Evolutionary conservation across 2,888 invertebrate genomes (phyloP), one percentile per base, ranked within the genome.

Genomic region (Lacanobia wlatinum): DNA sequence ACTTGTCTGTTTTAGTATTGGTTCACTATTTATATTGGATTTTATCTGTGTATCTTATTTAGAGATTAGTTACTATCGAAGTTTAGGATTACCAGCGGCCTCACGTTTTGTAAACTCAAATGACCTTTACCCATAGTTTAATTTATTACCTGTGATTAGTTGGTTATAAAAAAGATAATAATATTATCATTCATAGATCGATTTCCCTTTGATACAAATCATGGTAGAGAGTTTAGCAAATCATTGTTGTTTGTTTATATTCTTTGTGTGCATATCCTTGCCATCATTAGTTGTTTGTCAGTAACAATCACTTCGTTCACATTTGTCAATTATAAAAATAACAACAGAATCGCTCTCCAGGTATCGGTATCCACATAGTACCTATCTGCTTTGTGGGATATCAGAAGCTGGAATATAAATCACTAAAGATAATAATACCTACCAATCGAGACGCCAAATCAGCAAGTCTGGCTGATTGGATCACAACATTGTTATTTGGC

Each of bases 1-100:
- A 78, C 82, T 78, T 78, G 82, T 14, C 7, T 28, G 6, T 14
- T 55, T 28, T 0, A 38, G 16, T 34, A 28, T 59, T 50, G 7
- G 28, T 28, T 6, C 23, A 40, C 16, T 75, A 75, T 70, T 63
- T 80, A 78, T 75, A 81, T 52, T 53, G 55, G 0, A 2, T 52
- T 12, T 55, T 62, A 81, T 70, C 81, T 46, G 21, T 40, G 2
- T 64, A 61, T 53, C 38, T n/a, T 43, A 46, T 8, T 40, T 12
- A 34, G 3, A 14, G 68, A 79, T 77, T 60, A 79, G 21, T 55
- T n/a, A 50, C 53, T 58, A 75, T 78, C 64, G 23, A 40, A 40
- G 23, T 53, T 56, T 34, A 61, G 14, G 78, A 80, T 80, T 64
- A 67, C n/a, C 28, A 52, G 52, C n/a, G 18, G 28, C 40, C 53